Base-by-base conservation (phyloP, 1,140 invertebrate species). In the Micrasema longulum region DNA sequence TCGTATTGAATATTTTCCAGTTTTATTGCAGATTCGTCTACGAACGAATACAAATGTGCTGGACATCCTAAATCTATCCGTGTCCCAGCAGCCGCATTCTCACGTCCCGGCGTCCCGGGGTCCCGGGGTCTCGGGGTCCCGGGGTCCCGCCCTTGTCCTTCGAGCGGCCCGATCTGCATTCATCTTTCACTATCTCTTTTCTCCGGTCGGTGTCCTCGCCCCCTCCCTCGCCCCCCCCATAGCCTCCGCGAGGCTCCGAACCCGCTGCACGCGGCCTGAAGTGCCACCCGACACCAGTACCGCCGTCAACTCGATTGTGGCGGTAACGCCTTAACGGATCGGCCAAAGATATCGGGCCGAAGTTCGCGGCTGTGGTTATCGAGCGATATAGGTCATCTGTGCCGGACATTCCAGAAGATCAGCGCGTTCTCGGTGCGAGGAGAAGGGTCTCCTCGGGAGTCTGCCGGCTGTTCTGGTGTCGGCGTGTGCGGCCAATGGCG, bases 401-500 rank as follows among this genome's bases (percentile, higher is more conserved):
- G 26, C 2, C 7, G 7, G 26, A 31, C 26, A 31, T 31, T 31
- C 26, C 26, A n/a, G n/a, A n/a, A n/a, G n/a, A n/a, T n/a, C n/a
- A n/a, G n/a, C n/a, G n/a, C n/a, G n/a, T n/a, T n/a, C n/a, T 31
- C 7, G 3, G 26, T 31, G 7, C 7, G 2, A 10, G 18, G 35
- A 11, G 16, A 36, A 60, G 55, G 55, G 55, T 38, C 31, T 60
- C 55, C 11, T 14, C 14, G 18, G 1, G 18, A 9, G 14, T 1
- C 35, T 41, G 14, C 41, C 23, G n/a, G 5, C 16, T 22, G 35
- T 43, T 31, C n/a, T 6, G 36, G 35, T 18, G 53, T 36, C 31
- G 35, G 55, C 12, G 55, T 23, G 55, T 18, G 55, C 55, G 55
- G 36, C 55, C 35, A 60, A 18, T 16, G 55, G 14, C 38, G 55